Conservation (phyloP, 1,140 invertebrate species). For the Diploscapter pachys region DNA sequence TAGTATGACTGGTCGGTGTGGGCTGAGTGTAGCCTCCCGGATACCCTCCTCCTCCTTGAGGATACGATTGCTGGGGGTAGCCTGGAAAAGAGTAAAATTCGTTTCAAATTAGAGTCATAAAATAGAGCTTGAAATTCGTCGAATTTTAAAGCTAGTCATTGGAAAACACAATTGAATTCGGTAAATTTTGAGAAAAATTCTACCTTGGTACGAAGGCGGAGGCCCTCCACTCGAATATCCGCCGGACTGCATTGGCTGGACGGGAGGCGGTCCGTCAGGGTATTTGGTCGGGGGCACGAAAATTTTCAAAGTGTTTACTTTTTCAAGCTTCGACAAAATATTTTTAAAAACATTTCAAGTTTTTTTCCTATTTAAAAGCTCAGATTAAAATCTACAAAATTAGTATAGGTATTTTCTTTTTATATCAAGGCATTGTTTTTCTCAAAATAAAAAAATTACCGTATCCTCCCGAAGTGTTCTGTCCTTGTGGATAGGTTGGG, state of each 20-base stretch:
- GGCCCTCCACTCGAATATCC: background rate
- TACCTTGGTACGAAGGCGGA: conserved; percentile 8
- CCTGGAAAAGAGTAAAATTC: no score
- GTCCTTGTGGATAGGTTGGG: conserved; percentile 7
- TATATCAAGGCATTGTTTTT: background rate
- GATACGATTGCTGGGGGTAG: no score
- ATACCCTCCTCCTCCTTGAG: conserved; percentile 5
- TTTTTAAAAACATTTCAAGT: background rate
- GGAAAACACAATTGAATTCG: no score
- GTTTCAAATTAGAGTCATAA: no score
- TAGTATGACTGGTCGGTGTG: conserved; percentile 15
- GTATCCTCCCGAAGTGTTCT: conserved; percentile 26
- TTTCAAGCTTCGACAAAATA: background rate
- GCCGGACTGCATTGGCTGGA: conserved; percentile 13
- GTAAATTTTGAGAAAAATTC: no score
- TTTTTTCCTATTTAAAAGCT: background rate
- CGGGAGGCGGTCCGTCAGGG: conserved; percentile 30
- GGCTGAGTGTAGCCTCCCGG: background rate
- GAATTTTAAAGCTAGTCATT: no score
- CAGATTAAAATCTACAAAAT: no score
- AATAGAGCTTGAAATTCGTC: no score
- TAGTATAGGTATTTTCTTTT: background rate
- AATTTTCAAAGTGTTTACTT: conserved; percentile 1
- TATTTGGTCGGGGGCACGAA: conserved; percentile 28
- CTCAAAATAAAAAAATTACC: conserved; percentile 10